Evolutionary conservation across 2,888 invertebrate genomes (phyloP).

Genomic region (Nebria brevicollis): DNA sequence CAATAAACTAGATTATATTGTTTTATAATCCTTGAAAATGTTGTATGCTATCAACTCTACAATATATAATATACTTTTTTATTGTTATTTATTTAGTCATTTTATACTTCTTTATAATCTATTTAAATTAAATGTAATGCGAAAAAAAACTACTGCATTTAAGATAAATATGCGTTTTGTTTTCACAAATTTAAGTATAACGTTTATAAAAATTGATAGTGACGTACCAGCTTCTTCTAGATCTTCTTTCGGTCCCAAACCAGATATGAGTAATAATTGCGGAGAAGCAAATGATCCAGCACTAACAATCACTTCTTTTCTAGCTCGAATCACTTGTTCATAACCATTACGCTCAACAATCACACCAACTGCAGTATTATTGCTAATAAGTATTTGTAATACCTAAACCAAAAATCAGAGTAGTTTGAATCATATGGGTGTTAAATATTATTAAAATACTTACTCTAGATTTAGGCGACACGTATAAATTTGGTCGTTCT

Average conservation of each 20-base stretch:
- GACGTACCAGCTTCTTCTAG: conserved; percentile 37
- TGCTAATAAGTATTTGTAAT: conserved; percentile 14
- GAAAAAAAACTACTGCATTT: no score
- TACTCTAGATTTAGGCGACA: conserved; percentile 24
- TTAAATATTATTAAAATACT: neutral
- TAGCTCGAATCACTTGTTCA: conserved; percentile 14
- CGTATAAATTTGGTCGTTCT: conserved; percentile 27
- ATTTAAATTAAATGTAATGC: no score
- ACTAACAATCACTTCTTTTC: conserved; percentile 41
- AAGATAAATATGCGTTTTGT: no score
- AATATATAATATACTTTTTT: no score
- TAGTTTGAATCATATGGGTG: neutral
- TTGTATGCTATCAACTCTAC: no score
- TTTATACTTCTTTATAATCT: no score
- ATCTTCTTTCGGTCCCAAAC: conserved; percentile 31
- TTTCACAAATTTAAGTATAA: neutral
- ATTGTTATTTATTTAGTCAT: no score
- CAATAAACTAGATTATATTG: no score
- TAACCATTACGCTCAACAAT: conserved; percentile 25
- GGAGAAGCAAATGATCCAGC: conserved; percentile 37
- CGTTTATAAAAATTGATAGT: neutral
- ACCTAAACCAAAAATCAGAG: neutral
- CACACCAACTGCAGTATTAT: conserved; percentile 31
- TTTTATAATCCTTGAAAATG: no score
- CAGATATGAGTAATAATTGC: conserved; percentile 30